A percentile compares a stretch with the other conserved stretches of the same genome.
Conservation (phyloP, 2,888 invertebrate genomes). For the Euspilapteryx auroguttella region DNA sequence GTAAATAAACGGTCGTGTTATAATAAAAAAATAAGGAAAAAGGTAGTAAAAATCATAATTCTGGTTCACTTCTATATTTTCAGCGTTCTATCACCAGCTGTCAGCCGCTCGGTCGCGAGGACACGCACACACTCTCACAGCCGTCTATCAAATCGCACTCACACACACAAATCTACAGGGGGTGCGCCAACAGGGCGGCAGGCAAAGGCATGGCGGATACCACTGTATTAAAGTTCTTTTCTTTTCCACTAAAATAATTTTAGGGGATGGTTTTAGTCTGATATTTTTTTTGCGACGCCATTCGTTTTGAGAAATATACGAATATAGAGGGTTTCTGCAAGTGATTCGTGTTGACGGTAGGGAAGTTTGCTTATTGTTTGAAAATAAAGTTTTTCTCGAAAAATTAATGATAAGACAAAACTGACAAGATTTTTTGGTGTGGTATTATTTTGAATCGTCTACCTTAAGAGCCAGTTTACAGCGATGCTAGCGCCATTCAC, state of each 20-base stretch:
- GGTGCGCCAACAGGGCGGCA: constrained; percentile 34
- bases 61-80: background rate
- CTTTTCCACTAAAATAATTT: constrained; percentile 63
- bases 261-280: constrained; percentile 58
- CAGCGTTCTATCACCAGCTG: constrained; percentile 25
- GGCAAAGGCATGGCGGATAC: constrained; percentile 36
- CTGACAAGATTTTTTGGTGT: too few species aligned
- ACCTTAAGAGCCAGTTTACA: too few species aligned
- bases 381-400: too few species aligned
- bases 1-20: too few species aligned
- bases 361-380: too few species aligned
- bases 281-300: constrained; percentile 46
- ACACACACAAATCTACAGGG: constrained; percentile 16
- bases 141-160: constrained; percentile 16
- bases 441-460: too few species aligned
- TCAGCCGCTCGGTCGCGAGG: constrained; percentile 38
- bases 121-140: constrained; percentile 29
- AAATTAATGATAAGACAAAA: too few species aligned
- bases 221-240: constrained; percentile 59
- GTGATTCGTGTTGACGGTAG: constrained; percentile 15
- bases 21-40: too few species aligned
- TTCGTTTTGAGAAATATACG: constrained; percentile 50
- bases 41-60: too few species aligned
- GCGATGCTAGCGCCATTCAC: too few species aligned
- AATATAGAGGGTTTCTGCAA: constrained; percentile 14